These are phyloP conservation scores for Tetranychus truncatus DNA, from an alignment of 2,888 invertebrate genomes.

Conservation along the genomic window DNA sequence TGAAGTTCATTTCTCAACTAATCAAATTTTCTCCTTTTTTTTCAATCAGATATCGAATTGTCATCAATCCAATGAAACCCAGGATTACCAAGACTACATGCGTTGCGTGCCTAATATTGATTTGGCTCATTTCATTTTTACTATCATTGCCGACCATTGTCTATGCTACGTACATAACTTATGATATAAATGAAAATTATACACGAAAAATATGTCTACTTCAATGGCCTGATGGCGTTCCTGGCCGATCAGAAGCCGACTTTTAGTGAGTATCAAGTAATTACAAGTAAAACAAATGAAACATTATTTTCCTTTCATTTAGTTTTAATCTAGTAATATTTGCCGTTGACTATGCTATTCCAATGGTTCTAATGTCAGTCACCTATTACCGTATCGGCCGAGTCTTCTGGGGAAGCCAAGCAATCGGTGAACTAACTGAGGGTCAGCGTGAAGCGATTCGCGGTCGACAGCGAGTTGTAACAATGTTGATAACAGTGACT, in stretches of 20 bases:
- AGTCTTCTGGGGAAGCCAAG: slow-evolving; percentile 64
- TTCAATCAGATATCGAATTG: slow-evolving; percentile 66
- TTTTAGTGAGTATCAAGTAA: neutral
- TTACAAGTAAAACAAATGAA: no score
- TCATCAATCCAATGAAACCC: slow-evolving; percentile 75
- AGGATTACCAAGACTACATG: slow-evolving; percentile 68
- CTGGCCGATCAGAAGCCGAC: neutral
- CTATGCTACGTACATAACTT: slow-evolving; percentile 24
- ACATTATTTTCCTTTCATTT: neutral
- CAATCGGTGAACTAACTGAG: slow-evolving; percentile 69
- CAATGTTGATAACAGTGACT: slow-evolving; percentile 92
- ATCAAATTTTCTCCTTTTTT: neutral
- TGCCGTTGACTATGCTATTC: slow-evolving; percentile 62
- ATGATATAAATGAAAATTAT: slow-evolving; percentile 18
- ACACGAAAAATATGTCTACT: slow-evolving; percentile 23
- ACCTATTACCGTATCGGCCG: slow-evolving; percentile 63
- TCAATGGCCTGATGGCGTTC: slow-evolving; percentile 26
- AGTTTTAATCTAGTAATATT: slow-evolving; percentile 69
- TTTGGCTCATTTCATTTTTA: slow-evolving; percentile 61
- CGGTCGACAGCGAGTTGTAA: slow-evolving; percentile 50
- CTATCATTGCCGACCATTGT: slow-evolving; percentile 67
- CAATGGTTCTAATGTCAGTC: slow-evolving; percentile 58
- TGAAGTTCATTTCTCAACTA: neutral
- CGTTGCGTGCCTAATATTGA: slow-evolving; percentile 57
- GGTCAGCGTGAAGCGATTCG: slow-evolving; percentile 62